A percentile compares a stretch with the other conserved stretches of the same genome.
Evolutionary conservation across 2,888 invertebrate species (phyloP).

Genomic region (Eudasyphora cyanicolor): DNA sequence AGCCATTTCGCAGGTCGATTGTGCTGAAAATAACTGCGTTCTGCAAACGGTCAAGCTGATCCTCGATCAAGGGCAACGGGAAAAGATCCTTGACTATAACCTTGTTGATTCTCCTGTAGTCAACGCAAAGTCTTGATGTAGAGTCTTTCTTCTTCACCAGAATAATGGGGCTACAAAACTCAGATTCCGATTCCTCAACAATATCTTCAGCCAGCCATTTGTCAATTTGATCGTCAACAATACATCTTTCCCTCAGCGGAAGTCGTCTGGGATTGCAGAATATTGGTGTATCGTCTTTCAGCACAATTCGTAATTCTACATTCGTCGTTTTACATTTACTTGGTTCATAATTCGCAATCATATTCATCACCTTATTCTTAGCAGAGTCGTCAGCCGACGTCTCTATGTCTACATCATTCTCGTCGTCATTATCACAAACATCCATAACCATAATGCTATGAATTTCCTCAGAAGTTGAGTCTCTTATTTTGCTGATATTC

Average conservation of each 20-base stretch:
- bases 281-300: conserved; percentile 45
- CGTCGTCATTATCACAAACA: not conserved
- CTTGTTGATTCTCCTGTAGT: conserved; percentile 66
- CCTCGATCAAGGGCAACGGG: conserved; percentile 71
- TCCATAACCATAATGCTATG: conserved; percentile 44
- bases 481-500: not conserved
- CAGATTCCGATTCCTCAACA: conserved; percentile 60
- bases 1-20: conserved; percentile 72
- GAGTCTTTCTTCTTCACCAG: conserved; percentile 64
- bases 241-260: conserved; percentile 33
- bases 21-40: conserved; percentile 70
- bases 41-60: conserved; percentile 70
- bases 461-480: not conserved
- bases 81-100: conserved; percentile 68
- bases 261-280: conserved; percentile 29
- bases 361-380: not conserved
- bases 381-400: not conserved
- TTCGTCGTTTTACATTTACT: conserved; percentile 34
- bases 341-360: conserved; percentile 30
- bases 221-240: conserved; percentile 46
- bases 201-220: conserved; percentile 53
- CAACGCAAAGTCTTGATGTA: conserved; percentile 68
- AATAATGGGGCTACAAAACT: conserved; percentile 70
- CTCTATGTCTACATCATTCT: conserved; percentile 1
- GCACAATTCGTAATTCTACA: conserved; percentile 35